Evolutionary conservation across 2,113 vertebrate species (phyloP), one percentile per base, ranked within the genome.

Genomic region (Puffinus mauretanicus): DNA sequence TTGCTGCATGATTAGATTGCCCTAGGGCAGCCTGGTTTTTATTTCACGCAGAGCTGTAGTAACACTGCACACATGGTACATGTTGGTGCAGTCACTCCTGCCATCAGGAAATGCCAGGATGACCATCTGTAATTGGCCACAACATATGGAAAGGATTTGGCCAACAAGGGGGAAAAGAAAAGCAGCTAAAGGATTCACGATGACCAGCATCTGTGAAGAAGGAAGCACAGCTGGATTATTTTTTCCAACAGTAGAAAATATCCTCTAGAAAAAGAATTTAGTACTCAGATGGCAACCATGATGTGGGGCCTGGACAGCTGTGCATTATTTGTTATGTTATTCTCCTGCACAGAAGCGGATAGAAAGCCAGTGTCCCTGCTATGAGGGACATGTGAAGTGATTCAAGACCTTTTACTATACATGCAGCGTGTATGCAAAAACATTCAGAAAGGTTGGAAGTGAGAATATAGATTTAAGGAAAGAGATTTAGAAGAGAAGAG

Each of bases 41-140:
- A 72, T 83, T 78, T 78, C 79, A 75, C 36, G 9, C 84, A 26
- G 84, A 60, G 55, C 81, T 96, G 49, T 10, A 72, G 72, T 46
- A 81, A 85, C 71, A 40, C 51, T 8, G 89, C 77, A 91, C 88
- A 89, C 90, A 54, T 70, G 94, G 86, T 7, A 82, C 49, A 21
- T 1, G 62, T 16, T 75, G 91, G n/a, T 77, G 89, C 84, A 90
- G 82, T 32, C 58, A 42, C 77, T 91, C 67, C 91, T 83, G 95
- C 86, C 94, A 95, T 6, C 61, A 89, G 91, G 92, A 97, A 96
- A 96, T 4, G 24, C 51, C 81, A 89, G 64, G 93, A 76, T 76
- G 93, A 97, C 92, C 98, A 95, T 95, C 94, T 94, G 95, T 93
- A 88, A 91, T 81, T 65, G 94, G 96, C 86, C 94, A 49, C n/a